Evolutionary conservation across 2,888 invertebrate species (phyloP), one percentile per base, ranked within the genome.

Genomic region (Leptinotarsa peninsularis): DNA sequence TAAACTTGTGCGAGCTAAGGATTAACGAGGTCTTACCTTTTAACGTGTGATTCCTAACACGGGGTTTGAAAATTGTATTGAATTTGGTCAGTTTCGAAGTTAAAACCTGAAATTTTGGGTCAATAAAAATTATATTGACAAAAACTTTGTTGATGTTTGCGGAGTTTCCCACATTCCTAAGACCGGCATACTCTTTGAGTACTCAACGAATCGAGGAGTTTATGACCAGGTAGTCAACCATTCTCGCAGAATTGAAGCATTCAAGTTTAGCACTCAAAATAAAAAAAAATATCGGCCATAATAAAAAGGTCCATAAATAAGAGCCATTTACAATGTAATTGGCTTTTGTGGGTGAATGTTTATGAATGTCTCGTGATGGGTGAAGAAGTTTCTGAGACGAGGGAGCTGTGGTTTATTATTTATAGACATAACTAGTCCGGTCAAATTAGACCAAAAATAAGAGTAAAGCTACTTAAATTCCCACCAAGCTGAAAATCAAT

Each of bases 261-360:
- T 43, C 13, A 50, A 49, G 23, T 49, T 67, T 67, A 67, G 67
- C 18, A 49, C 67, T 15, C 21, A 67, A 49, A 67, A 5, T 4
- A 27, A 33, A 33, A 67, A 67, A 67, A 67, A 49, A 14, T 21
- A 49, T 49, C 14, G 50, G 49, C 50, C 49, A 49, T 21, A 67
- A 70, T 70, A 70, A 77, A 77, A 78, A 72, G 73, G 33, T 71
- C 75, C 76, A 77, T 75, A 75, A 75, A 77, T 72, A 78, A 78
- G 74, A 74, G 67, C 78, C 79, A 78, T 79, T 79, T 77, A 79
- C 77, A 74, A 78, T 76, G 79, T 81, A 81, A 81, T 79, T 80
- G 81, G 78, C 80, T 73, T 80, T 80, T 79, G 77, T 78, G 77
- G 78, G 79, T 78, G 56, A 56, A 21, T 58, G 58, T 58, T 23